Base-by-base conservation (phyloP, 2,113 vertebrate genomes). In the Thamnaconus septentrionalis region DNA sequence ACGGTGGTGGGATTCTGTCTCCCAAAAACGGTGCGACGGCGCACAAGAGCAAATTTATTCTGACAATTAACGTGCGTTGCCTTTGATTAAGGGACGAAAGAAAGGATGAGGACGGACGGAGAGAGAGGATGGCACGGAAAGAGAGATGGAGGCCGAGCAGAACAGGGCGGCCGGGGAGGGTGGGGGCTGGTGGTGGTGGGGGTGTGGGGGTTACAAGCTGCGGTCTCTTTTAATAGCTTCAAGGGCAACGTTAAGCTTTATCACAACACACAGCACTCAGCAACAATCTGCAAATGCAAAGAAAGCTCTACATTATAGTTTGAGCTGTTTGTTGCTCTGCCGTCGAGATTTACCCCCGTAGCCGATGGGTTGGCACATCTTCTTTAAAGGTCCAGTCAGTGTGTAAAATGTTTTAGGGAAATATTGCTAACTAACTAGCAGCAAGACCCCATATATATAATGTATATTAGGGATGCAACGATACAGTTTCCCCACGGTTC, bases 231-330 rank as follows among this genome's bases (percentile, higher is more conserved):
- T 70, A 85, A 81, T 87, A 85, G 85, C 84, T 87, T 80, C 69
- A 79, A 86, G 86, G 79, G 81, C 69, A 70, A 86, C 80, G 90
- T 90, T 86, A 85, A 76, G 79, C 83, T 88, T 90, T 83, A 88
- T 86, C 80, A 75, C 78, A 83, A 84, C 71, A 72, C 85, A 83
- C 75, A 89, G 79, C 77, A 78, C 78, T 72, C 80, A 67, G 75
- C 87, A 83, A 87, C 89, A 86, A 89, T 90, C 82, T 85, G 83
- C 87, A 31, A 31, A 90, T 88, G 87, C 81, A 89, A 89, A 90
- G 90, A 84, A 74, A 74, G 81, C 71, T 76, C 74, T 87, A 79
- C 87, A 81, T 84, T 31, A 87, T 83, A 79, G 73, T 71, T 63
- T 62, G 66, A 84, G 80, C 72, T 85, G 69, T 87, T 84, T 82